Base-by-base conservation (phyloP, 1,140 invertebrate species). In the Eueides isabella region DNA sequence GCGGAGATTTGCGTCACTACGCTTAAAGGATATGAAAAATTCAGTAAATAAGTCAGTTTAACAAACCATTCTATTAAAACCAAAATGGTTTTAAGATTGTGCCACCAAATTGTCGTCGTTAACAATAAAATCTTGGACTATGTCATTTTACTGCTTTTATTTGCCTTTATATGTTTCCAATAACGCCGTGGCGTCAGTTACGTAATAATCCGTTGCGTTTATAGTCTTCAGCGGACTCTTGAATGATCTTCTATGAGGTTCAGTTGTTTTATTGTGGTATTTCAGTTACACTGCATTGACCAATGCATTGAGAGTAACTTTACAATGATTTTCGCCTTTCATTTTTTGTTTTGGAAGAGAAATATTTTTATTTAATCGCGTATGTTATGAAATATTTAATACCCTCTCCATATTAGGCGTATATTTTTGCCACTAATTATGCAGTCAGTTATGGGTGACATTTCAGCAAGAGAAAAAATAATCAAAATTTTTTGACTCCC, bases 111-210 rank as follows among this genome's bases (percentile, higher is more conserved):
- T 23, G 2, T 55, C 9, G 23, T 31, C 35, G 55, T 68, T 67
- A 30, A 35, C 41, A 70, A 55, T 74, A 72, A 67, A 72, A 61
- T 31, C 31, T 41, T 62, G 31, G 38, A 70, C 67, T 65, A 65
- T 70, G 72, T 74, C 67, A 23, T 28, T 70, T 69, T 55, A 55
- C 19, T 55, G 9, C 48, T n/a, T 23, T 55, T 61, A 74, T 74
- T 65, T 67, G 67, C 30, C 72, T 74, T 74, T 74, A 70, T 74
- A 65, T 23, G 38, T 66, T 74, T 74, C 72, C 72, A 61, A 74
- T 74, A 74, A 38, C 62, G 38, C 55, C 61, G 67, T 29, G 67
- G 72, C 62, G 67, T 63, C 72, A n/a, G 62, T 64, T 23, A 7
- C 61, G 44, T 70, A 74, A 70, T 70, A 74, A 69, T 61, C 72